These are phyloP conservation scores for Nomada ferruginata DNA, from an alignment of 2,888 invertebrate genomes.

Conservation along the genomic window DNA sequence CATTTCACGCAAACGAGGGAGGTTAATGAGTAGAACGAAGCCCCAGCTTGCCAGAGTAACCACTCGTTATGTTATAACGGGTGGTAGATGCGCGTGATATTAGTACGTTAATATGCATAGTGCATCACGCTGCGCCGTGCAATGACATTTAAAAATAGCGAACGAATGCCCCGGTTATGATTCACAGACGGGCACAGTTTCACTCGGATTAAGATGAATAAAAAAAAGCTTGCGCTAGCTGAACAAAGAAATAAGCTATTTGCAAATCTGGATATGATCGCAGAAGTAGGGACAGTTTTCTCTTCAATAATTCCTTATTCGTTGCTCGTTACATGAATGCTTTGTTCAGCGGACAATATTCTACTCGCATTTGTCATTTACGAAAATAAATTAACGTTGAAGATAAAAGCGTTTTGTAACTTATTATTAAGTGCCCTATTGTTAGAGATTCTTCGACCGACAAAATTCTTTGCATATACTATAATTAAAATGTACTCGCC, in stretches of 20 bases:
- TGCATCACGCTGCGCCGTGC: neutral
- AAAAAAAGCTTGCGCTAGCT: neutral
- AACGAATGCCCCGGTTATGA: neutral
- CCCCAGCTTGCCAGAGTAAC: constrained; percentile 35
- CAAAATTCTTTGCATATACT: too few species aligned
- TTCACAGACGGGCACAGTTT: neutral
- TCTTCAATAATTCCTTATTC: too few species aligned
- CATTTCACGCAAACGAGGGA: constrained; percentile 53
- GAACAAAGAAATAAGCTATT: neutral
- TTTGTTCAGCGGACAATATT: too few species aligned
- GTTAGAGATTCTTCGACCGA: too few species aligned
- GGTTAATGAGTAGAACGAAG: constrained; percentile 64
- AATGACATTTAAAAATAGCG: constrained; percentile 13
- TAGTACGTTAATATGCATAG: constrained; percentile 16
- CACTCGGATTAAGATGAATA: neutral
- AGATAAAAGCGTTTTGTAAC: neutral
- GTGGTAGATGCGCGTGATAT: constrained; percentile 20
- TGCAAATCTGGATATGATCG: too few species aligned
- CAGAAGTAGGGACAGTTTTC: too few species aligned
- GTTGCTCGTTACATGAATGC: too few species aligned
- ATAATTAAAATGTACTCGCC: too few species aligned
- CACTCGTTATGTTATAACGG: constrained; percentile 42
- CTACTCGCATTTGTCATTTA: too few species aligned
- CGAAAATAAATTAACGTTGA: neutral
- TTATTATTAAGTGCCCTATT: too few species aligned